Conservation (phyloP, 2,113 vertebrate genomes). For the Pipa parva region DNA sequence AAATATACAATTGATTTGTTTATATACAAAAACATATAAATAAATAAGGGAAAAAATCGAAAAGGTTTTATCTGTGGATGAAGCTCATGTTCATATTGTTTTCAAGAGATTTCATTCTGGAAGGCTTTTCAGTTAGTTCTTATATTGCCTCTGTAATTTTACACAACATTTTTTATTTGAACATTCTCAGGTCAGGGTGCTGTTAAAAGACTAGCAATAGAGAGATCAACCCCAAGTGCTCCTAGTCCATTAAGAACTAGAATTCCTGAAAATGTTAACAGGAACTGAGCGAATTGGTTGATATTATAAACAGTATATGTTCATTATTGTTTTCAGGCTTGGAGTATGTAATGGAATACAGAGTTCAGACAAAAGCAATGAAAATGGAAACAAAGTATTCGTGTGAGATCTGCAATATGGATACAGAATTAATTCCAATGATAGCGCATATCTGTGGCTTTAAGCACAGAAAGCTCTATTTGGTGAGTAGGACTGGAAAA, state of each 20-base stretch:
- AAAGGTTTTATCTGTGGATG: too few relatives aligned
- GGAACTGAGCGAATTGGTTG: neutral
- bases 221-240: neutral
- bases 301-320: neutral
- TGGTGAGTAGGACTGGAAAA: constrained; percentile 12
- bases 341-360: constrained; percentile 23
- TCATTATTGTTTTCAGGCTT: constrained; percentile 12
- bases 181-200: neutral
- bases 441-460: constrained; percentile 10
- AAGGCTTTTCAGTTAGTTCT: too few relatives aligned
- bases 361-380: neutral
- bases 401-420: constrained; percentile 18
- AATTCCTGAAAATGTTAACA: neutral
- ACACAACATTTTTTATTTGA: neutral
- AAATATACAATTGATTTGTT: too few relatives aligned
- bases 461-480: constrained; percentile 12
- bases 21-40: too few relatives aligned
- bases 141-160: neutral
- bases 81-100: too few relatives aligned
- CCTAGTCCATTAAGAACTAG: neutral
- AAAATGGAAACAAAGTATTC: constrained; percentile 8
- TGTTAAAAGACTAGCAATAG: neutral
- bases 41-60: too few relatives aligned
- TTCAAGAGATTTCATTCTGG: too few relatives aligned
- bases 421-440: neutral